phyloP scores from a whole-genome alignment of 2,797 vertebrate species.

The Hyperoplus lanceolatus region DNA sequence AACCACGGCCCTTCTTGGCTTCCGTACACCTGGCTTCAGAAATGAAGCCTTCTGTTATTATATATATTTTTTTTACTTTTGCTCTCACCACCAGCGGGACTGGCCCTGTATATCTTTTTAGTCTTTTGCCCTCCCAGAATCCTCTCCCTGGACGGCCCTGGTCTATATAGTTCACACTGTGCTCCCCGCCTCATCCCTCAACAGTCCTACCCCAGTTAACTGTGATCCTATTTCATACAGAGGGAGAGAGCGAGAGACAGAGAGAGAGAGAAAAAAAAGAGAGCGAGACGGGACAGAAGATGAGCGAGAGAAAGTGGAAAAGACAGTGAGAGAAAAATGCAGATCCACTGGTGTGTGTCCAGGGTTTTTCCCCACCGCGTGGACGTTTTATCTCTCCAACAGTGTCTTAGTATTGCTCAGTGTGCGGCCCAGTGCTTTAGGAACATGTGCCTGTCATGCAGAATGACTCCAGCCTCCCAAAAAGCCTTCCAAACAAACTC shows the following conservation, averaged over 20 bases:
- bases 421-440: slow-evolving; percentile 65
- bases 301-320: slow-evolving; percentile 26
- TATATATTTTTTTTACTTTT: not conserved
- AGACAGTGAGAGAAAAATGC: slow-evolving; percentile 15
- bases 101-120: not conserved
- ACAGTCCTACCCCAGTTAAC: slow-evolving; percentile 40
- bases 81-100: not conserved
- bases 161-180: not conserved
- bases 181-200: slow-evolving; percentile 30
- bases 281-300: not conserved
- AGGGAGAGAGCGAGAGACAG: not conserved
- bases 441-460: slow-evolving; percentile 57
- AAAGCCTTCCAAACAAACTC: slow-evolving; percentile 49
- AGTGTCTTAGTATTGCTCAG: slow-evolving; percentile 53
- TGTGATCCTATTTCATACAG: slow-evolving; percentile 68
- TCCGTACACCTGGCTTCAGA: not conserved
- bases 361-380: slow-evolving; percentile 22
- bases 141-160: slow-evolving; percentile 22
- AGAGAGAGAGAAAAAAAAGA: not conserved
- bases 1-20: no score
- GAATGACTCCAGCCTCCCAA: slow-evolving; percentile 36
- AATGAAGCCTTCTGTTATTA: not conserved
- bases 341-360: slow-evolving; percentile 53
- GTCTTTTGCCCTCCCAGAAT: slow-evolving; percentile 26
- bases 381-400: slow-evolving; percentile 62